Conservation (phyloP, 2,113 vertebrate species). For the Coregonus clupeaformis region DNA sequence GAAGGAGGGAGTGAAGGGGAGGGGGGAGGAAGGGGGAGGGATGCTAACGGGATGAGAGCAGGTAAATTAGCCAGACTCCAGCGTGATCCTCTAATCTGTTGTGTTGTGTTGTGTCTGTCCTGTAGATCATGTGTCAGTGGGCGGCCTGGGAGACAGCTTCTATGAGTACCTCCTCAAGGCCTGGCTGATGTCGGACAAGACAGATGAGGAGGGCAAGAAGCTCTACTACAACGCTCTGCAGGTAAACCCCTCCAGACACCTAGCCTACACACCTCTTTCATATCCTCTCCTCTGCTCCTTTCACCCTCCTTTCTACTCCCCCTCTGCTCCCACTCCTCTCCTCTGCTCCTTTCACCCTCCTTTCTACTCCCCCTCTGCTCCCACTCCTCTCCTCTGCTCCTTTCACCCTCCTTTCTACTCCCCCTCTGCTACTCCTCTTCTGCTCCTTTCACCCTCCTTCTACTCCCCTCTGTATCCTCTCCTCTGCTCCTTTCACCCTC, state of each 20-base stretch:
- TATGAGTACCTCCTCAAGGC: slow-evolving; percentile 98
- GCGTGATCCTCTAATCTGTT: neutral
- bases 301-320: neutral
- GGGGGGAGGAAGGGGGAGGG: too few relatives aligned
- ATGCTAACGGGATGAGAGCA: too few relatives aligned
- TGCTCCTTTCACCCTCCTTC: too few relatives aligned
- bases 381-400: too few relatives aligned
- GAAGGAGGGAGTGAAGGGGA: too few relatives aligned
- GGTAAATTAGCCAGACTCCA: too few relatives aligned
- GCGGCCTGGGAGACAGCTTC: slow-evolving; percentile 96
- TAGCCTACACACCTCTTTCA: neutral
- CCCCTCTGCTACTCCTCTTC: too few relatives aligned
- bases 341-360: neutral
- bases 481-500: too few relatives aligned
- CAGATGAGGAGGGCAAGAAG: slow-evolving; percentile 90
- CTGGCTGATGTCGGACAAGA: slow-evolving; percentile 97
- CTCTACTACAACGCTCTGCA: slow-evolving; percentile 95
- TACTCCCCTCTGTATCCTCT: too few relatives aligned
- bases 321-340: too few relatives aligned
- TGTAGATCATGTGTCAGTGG: slow-evolving; percentile 93
- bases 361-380: too few relatives aligned
- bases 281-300: neutral
- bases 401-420: too few relatives aligned
- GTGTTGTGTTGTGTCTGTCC: neutral
- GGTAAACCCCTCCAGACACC: slow-evolving; percentile 72